Evolutionary conservation across 2,888 invertebrate species (phyloP).

Genomic region (Orthonychiurus folsomi): DNA sequence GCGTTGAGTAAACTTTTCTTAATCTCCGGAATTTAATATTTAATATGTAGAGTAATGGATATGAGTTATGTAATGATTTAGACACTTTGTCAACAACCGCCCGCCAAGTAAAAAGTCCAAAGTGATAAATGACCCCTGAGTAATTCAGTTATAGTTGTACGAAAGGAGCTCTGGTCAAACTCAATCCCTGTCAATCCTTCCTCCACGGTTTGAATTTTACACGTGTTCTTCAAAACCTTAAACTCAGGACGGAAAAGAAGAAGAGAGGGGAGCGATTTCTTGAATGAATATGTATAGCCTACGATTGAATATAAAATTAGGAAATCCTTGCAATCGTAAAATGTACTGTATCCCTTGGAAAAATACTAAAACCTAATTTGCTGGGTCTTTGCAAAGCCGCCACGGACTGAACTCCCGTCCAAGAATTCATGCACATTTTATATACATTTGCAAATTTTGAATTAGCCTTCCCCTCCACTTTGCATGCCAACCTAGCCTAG

Average conservation of each 20-base stretch:
- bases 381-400: too few species aligned
- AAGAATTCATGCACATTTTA: neutral
- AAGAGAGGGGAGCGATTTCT: too few species aligned
- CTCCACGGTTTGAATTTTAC: neutral
- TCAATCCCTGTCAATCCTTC: neutral
- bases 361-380: too few species aligned
- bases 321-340: neutral
- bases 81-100: neutral
- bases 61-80: neutral
- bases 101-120: neutral
- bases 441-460: neutral
- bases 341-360: neutral
- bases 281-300: too few species aligned
- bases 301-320: too few species aligned
- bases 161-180: too few species aligned
- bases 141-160: too few species aligned
- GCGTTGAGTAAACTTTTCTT: conserved; percentile 1
- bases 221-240: neutral
- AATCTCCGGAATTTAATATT: conserved; percentile 1
- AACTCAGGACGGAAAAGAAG: too few species aligned
- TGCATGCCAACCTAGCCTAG: too few species aligned
- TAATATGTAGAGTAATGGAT: too few species aligned
- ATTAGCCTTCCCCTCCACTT: too few species aligned
- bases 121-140: neutral
- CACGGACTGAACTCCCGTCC: neutral